phyloP scores from a whole-genome alignment of 2,888 invertebrate species.

The Scaptomyza parva region DNA sequence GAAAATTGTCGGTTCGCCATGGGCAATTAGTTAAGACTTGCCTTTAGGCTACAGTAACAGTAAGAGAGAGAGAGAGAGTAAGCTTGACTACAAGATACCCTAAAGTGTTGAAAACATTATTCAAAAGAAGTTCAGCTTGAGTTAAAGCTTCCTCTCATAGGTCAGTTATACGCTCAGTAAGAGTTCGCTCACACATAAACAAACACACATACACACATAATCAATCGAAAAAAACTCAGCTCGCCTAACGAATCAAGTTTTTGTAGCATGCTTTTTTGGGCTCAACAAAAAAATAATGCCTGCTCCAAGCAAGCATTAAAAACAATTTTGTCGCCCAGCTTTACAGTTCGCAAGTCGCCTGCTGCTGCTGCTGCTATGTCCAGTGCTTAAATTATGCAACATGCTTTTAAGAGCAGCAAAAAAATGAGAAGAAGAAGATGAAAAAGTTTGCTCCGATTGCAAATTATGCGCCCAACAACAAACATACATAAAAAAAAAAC shows the following conservation, averaged over 20 bases:
- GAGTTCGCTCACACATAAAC: slow-evolving; percentile 10
- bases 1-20: slow-evolving; percentile 10
- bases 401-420: slow-evolving; percentile 68
- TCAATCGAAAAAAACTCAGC: slow-evolving; percentile 37
- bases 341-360: slow-evolving; percentile 21
- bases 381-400: slow-evolving; percentile 72
- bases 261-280: slow-evolving; percentile 48
- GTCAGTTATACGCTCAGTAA: slow-evolving; percentile 42
- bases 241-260: slow-evolving; percentile 32
- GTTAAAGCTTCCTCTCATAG: no score
- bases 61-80: not conserved
- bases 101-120: not conserved
- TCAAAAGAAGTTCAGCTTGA: no score
- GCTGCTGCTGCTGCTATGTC: slow-evolving; percentile 14
- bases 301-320: slow-evolving; percentile 37
- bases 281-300: not conserved
- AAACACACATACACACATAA: slow-evolving; percentile 8
- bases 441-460: slow-evolving; percentile 45
- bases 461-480: slow-evolving; percentile 42
- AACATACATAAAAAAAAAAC: slow-evolving; percentile 22
- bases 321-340: slow-evolving; percentile 55
- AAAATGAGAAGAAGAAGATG: slow-evolving; percentile 11
- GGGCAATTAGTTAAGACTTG: slow-evolving; percentile 36
- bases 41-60: not conserved
- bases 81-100: not conserved